These are phyloP conservation scores for Galerucella nymphaeae DNA, from an alignment of 2,888 invertebrate genomes.

Conservation along the genomic window DNA sequence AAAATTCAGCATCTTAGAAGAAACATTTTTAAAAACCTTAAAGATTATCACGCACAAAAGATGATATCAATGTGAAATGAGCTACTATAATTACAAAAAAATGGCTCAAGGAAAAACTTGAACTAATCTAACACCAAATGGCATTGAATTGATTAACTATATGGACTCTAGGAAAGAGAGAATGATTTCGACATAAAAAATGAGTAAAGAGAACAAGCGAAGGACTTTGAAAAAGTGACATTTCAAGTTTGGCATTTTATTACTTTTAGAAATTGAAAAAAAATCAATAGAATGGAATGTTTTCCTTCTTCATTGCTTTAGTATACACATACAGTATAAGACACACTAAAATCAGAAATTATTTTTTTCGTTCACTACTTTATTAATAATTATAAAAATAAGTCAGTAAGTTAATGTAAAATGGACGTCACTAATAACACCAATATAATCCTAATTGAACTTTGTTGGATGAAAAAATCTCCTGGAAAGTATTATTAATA, in stretches of 20 bases:
- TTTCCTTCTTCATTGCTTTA: conserved; percentile 21
- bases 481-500: conserved; percentile 16
- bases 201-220: too few species aligned
- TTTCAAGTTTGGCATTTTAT: background rate
- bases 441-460: conserved; percentile 49
- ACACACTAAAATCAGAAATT: conserved; percentile 48
- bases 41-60: too few species aligned
- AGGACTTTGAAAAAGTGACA: too few species aligned
- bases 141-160: too few species aligned
- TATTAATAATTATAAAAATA: conserved; percentile 54
- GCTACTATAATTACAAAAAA: too few species aligned
- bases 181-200: too few species aligned
- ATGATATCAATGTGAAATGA: too few species aligned
- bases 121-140: too few species aligned
- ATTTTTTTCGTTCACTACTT: conserved; percentile 38
- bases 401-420: conserved; percentile 54
- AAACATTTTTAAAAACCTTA: too few species aligned
- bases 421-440: conserved; percentile 56
- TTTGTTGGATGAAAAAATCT: conserved; percentile 30
- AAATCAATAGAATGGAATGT: background rate
- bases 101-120: too few species aligned
- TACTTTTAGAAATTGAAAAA: background rate
- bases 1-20: too few species aligned
- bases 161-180: too few species aligned
- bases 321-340: conserved; percentile 19